phyloP scores from a whole-genome alignment of 2,888 invertebrate genomes.

The Mimas tiliae region DNA sequence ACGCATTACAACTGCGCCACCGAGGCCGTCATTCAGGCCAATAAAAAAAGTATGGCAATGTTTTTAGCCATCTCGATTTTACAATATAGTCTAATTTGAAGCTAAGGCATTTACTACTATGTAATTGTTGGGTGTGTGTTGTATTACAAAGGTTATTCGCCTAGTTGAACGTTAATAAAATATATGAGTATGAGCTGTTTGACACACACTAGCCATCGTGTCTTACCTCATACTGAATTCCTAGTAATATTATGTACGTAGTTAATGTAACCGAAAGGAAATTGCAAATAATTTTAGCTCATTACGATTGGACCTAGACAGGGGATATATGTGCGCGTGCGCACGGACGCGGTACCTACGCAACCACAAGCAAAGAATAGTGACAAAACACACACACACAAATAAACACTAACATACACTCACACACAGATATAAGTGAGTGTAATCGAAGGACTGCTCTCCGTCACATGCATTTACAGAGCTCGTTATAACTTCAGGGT shows the following conservation, averaged over 20 bases:
- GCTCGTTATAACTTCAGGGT: slow-evolving; percentile 38
- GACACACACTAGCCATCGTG: background rate
- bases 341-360: slow-evolving; percentile 48
- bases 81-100: background rate
- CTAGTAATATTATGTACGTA: slow-evolving; percentile 23
- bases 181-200: background rate
- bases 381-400: slow-evolving; percentile 58
- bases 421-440: slow-evolving; percentile 46
- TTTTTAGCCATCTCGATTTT: background rate
- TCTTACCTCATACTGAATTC: slow-evolving; percentile 25
- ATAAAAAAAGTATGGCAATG: too few relatives aligned
- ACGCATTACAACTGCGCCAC: too few relatives aligned
- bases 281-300: slow-evolving; percentile 65
- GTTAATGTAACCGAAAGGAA: slow-evolving; percentile 51
- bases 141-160: background rate
- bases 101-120: background rate
- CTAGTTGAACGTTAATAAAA: background rate
- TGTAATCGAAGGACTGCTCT: slow-evolving; percentile 60
- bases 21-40: too few relatives aligned
- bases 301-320: slow-evolving; percentile 54
- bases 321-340: slow-evolving; percentile 40
- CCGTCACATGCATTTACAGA: slow-evolving; percentile 49
- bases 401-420: slow-evolving; percentile 41
- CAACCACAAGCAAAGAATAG: slow-evolving; percentile 51
- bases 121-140: background rate